Evolutionary conservation across 2,113 vertebrate species (phyloP), one percentile per base, ranked within the genome.

Genomic region (Cebidichthys violaceus): DNA sequence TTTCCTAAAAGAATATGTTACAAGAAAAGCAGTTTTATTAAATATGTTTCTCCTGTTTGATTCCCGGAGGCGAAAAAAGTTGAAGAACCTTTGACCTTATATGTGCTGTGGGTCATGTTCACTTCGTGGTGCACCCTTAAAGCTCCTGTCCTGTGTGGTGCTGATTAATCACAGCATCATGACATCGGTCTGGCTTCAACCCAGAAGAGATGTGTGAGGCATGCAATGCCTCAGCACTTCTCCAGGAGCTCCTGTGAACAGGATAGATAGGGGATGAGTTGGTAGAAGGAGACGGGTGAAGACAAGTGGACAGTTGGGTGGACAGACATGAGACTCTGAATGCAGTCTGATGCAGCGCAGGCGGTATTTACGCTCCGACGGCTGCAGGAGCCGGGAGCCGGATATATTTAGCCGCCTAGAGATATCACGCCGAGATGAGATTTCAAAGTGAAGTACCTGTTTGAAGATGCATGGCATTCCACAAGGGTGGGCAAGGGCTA

Each of bases 391-490:
- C 78, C 31, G 59, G 89, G 84, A 90, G 88, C 79, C 70, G 84
- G 92, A 90, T 94, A 94, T 94, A 94, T 94, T 92, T 95, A 94
- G 94, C 88, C 45, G 68, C 90, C 83, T 78, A 67, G 89, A 92
- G 90, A 92, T 88, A 90, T 93, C 87, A 87, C 78, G 87, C 67
- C 62, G 84, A 93, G 92, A 94, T 94, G 92, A 91, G 90, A 93
- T 94, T 93, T 95, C 93, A 93, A 95, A 93, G 93, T 92, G 91
- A 85, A 87, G 91, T 94, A 95, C 94, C 91, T 93, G 93, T 94
- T 94, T 94, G 92, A 94, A 94, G 90, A 94, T 93, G 93, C 94
- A 92, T 92, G 85, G 90, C 92, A 94, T 94, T 94, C 90, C 93
- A 94, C 77, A 89, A 87, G 91, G 87, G 88, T 90, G 83, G 90